Evolutionary conservation across 1,140 invertebrate genomes (phyloP), one percentile per base, ranked within the genome.

Genomic region (Drosophila sp.): DNA sequence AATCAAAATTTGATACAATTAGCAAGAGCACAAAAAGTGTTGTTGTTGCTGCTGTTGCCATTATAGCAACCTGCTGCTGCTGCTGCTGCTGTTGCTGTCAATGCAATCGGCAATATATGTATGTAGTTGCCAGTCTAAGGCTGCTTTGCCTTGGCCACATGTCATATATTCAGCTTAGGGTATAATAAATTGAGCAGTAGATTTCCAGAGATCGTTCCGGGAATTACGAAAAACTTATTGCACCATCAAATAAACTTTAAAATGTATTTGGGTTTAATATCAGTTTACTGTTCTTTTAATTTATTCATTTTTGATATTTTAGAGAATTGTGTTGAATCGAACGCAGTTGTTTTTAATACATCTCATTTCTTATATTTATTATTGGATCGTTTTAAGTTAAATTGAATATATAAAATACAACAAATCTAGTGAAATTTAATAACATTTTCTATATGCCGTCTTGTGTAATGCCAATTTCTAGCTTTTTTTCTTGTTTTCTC

Each of bases 1-100:
- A 74, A 74, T 57, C 43, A 51, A 74, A 70, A 70, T 74, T 74
- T 74, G 66, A 74, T 70, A 70, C 65, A 70, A 74, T 74, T 70
- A 74, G 72, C 66, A 74, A 70, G 4, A 69, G 57, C 65, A 62
- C 51, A 69, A 69, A 67, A 66, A 61, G 41, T 67, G 53, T 58
- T 63, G 45, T 70, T 46, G 34, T 4, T 48, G 8, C 48, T 62
- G 64, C 13, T 51, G 53, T 27, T 71, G 67, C 21, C 46, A 40
- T 57, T 64, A 58, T 40, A 56, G 50, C 40, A 54, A 48, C 36
- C 43, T 45, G 14, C 16, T 61, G 40, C 13, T 50, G 36, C 50
- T 56, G 38, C 7, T 62, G 38, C 32, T 61, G 40, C 13, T 50
- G 36, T 43, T 56, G 38, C 7, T 62, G 38, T 21, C 27, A 32